Evolutionary conservation across 1,140 invertebrate genomes (phyloP).

Genomic region (Onthophagus taurus): DNA sequence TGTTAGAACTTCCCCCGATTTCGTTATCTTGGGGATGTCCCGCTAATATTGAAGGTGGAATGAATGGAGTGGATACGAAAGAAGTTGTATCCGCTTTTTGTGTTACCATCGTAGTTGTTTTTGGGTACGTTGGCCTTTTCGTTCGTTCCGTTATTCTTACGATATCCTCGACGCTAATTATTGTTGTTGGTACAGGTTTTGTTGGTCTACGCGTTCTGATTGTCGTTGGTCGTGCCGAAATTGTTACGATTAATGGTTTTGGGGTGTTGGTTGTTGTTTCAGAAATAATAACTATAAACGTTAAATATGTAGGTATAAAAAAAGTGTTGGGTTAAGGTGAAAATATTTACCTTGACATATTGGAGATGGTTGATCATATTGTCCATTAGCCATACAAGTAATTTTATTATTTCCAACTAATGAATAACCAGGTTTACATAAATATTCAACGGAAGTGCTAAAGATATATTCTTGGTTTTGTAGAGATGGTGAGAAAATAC

Average conservation of each 20-base stretch:
- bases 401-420: constrained; percentile 59
- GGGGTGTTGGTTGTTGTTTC: constrained; percentile 24
- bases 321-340: constrained; percentile 8
- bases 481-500: constrained; percentile 46
- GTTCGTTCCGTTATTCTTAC: constrained; percentile 26
- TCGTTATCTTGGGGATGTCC: constrained; percentile 54
- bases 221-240: not conserved
- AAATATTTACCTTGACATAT: constrained; percentile 55
- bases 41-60: constrained; percentile 51
- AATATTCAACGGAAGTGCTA: constrained; percentile 64
- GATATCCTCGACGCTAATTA: constrained; percentile 23
- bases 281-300: constrained; percentile 10
- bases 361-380: constrained; percentile 68
- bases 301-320: not conserved
- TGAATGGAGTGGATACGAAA: no score
- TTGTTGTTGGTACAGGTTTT: constrained; percentile 35
- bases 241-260: constrained; percentile 3
- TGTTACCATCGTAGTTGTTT: not conserved
- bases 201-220: constrained; percentile 25
- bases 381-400: constrained; percentile 63
- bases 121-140: constrained; percentile 8
- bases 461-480: constrained; percentile 56
- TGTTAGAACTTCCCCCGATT: constrained; percentile 43
- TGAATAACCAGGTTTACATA: constrained; percentile 59
- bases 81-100: constrained; percentile 22